Conservation (phyloP, 2,888 invertebrate species). For the Lasius platythorax region DNA sequence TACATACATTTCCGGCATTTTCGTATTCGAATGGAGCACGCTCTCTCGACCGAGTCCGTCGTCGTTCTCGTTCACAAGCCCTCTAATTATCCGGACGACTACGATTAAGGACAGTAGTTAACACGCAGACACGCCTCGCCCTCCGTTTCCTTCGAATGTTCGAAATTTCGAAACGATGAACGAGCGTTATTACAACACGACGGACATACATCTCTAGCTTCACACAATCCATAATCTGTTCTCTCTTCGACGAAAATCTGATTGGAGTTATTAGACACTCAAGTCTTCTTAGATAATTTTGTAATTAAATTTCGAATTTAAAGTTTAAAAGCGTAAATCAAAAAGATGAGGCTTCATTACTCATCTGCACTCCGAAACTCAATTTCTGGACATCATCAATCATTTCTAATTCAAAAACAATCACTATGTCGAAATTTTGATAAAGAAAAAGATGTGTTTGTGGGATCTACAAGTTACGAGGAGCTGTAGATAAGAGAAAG, state of each 20-base stretch:
- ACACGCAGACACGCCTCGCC: constrained; percentile 41
- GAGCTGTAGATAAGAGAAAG: background rate
- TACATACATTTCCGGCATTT: constrained; percentile 43
- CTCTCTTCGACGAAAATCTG: background rate
- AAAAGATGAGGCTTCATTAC: background rate
- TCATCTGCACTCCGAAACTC: background rate
- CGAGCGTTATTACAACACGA: constrained; percentile 17
- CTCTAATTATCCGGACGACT: constrained; percentile 52
- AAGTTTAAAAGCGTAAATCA: background rate
- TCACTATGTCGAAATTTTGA: background rate
- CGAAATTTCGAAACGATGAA: constrained; percentile 21
- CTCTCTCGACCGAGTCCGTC: constrained; percentile 7
- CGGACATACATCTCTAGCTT: background rate
- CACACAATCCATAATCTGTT: background rate
- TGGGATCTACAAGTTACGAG: background rate
- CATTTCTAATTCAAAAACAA: background rate
- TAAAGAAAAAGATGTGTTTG: background rate
- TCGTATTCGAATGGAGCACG: constrained; percentile 22
- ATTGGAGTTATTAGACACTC: background rate
- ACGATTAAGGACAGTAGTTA: constrained; percentile 55
- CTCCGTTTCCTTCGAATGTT: constrained; percentile 32
- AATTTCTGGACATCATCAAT: background rate
- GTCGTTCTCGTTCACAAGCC: constrained; percentile 20
- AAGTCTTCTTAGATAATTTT: background rate
- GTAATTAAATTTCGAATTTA: constrained; percentile 24